Conservation (phyloP, 2,888 invertebrate species). For the Corythucha ciliata region DNA sequence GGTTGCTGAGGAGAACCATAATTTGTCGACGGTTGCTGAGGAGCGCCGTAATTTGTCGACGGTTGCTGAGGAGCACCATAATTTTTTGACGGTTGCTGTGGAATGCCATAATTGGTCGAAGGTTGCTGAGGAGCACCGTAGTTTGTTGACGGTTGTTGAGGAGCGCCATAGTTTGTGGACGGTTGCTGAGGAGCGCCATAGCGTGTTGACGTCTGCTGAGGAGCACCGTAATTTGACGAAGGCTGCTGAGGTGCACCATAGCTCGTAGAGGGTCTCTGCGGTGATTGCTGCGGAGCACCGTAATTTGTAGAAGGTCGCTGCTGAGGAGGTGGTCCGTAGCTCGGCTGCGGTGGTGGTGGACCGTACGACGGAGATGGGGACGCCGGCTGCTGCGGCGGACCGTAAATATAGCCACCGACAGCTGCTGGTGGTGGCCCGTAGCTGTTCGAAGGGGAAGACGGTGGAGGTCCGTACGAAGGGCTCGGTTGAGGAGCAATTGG, state of each 20-base stretch:
- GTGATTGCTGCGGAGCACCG: too few relatives aligned
- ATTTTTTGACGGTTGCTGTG: slow-evolving; percentile 34
- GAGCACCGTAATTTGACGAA: slow-evolving; percentile 33
- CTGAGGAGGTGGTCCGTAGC: too few relatives aligned
- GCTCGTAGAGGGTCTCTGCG: slow-evolving; percentile 35
- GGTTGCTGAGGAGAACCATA: slow-evolving; percentile 14
- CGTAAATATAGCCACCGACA: too few relatives aligned
- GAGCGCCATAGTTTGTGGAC: slow-evolving; percentile 18
- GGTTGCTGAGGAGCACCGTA: slow-evolving; percentile 11
- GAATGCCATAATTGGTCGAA: slow-evolving; percentile 16
- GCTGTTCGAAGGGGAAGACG: slow-evolving; percentile 3
- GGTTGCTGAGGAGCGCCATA: slow-evolving; percentile 35
- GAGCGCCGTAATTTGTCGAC: slow-evolving; percentile 17
- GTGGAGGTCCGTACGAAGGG: slow-evolving; percentile 37
- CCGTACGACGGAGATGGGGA: too few relatives aligned
- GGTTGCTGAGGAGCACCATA: slow-evolving; percentile 35
- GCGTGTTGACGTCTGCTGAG: slow-evolving; percentile 39
- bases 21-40: too few relatives aligned
- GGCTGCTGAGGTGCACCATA: slow-evolving; percentile 34
- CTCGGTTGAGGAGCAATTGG: slow-evolving; percentile 32
- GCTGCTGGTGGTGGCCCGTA: too few relatives aligned
- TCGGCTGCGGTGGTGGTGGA: too few relatives aligned
- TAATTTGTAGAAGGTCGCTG: too few relatives aligned
- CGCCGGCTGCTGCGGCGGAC: too few relatives aligned
- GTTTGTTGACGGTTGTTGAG: too few relatives aligned